Conservation (phyloP, 2,888 invertebrate species). For the Hipparchia semele region DNA sequence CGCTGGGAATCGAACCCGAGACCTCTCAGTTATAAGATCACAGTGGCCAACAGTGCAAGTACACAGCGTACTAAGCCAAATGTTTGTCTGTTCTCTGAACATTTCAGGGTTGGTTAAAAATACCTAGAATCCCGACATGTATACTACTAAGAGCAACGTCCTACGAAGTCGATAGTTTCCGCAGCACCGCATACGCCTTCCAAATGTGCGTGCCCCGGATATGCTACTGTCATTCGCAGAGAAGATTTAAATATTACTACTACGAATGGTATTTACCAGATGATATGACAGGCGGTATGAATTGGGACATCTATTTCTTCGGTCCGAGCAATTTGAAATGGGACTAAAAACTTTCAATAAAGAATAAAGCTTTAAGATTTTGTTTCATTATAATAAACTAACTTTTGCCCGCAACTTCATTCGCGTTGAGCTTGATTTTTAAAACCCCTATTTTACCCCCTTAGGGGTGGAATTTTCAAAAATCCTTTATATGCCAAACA, state of each 20-base stretch:
- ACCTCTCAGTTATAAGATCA: too few species aligned
- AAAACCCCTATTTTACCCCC: too few species aligned
- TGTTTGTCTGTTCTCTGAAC: neutral
- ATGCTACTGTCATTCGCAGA: constrained; percentile 51
- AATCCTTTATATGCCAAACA: too few species aligned
- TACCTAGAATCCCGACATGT: constrained; percentile 62
- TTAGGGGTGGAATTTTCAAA: too few species aligned
- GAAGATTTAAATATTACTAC: constrained; percentile 53
- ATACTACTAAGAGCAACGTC: constrained; percentile 53
- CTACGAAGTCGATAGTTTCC: constrained; percentile 49
- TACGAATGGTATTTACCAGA: constrained; percentile 62
- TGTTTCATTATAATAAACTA: neutral
- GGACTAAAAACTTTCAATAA: constrained; percentile 39
- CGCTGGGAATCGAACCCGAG: too few species aligned
- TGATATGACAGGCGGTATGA: constrained; percentile 49
- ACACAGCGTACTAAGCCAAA: too few species aligned
- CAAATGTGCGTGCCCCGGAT: constrained; percentile 66
- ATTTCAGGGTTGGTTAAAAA: constrained; percentile 61
- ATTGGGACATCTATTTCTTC: constrained; percentile 59
- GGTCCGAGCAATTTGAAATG: constrained; percentile 49
- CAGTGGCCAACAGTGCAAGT: too few species aligned
- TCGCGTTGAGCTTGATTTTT: too few species aligned
- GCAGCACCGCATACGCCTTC: constrained; percentile 56
- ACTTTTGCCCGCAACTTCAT: too few species aligned
- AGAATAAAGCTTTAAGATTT: neutral